Base-by-base conservation (phyloP, 2,888 invertebrate genomes). In the Ecdyonurus torrentis region DNA sequence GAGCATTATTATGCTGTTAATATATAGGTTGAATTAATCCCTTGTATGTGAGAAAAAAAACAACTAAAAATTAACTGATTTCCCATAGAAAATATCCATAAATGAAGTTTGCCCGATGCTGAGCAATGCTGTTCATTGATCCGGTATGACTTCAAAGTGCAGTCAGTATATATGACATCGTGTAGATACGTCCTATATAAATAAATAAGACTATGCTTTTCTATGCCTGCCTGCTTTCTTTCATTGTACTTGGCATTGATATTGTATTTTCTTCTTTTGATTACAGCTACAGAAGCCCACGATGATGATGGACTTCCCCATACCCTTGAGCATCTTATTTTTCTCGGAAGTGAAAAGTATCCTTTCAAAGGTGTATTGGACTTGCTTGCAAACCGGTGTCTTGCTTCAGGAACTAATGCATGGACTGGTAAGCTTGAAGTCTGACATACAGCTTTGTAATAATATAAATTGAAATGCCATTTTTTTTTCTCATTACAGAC, bases 261-360 rank as follows among this genome's bases (percentile, higher is more conserved):
- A 2, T 23, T 22, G 52, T n/a, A 1, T 20, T 20, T 23, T 61
- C 23, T 23, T 64, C 25, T 52, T 58, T 63, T 65, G 59, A 63
- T 69, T 74, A 60, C 71, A 93, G 93, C 89, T 7, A 95, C 95
- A 2, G 92, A 94, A 78, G 89, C 93, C 1, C 84, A 87, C 70
- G 91, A 91, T 72, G 91, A 94, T 74, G 93, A 94, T 77, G 95
- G 95, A 1, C 74, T 95, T 63, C 94, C 95, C 0, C 94, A 95
- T 72, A 94, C 94, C 0, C 76, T 95, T 74, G 94, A 95, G 71
- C 94, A 95, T 77, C 80, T 95, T 15, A 84, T 95, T 61, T 95
- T 95, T 74, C 77, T 93, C 73, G 95, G 94, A 0, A 93, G 92
- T 66, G 85, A 93, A 72, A 81, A 87, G 18, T 94, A 91, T 72